These are phyloP conservation scores for Ciona savignyi DNA, from an alignment of 23 tunicate genomes.

Conservation along the genomic window DNA sequence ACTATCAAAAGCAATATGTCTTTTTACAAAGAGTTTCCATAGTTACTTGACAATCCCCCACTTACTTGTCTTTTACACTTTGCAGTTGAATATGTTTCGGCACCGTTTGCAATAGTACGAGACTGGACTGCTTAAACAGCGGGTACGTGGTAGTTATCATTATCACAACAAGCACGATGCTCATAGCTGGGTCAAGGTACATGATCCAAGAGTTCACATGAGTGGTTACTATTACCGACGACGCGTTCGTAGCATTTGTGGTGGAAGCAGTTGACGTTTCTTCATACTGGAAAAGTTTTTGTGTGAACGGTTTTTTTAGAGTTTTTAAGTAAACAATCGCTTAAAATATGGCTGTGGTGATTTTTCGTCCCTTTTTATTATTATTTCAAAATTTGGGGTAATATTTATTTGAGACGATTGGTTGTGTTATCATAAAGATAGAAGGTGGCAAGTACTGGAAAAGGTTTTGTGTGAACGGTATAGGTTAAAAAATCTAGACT, in stretches of 20 bases:
- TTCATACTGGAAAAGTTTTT: not conserved
- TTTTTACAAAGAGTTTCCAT: too few species aligned
- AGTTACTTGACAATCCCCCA: not conserved
- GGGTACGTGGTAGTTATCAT: constrained; percentile 76
- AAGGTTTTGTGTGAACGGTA: too few species aligned
- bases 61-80: constrained; percentile 46
- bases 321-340: too few species aligned
- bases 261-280: not conserved
- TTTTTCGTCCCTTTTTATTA: too few species aligned
- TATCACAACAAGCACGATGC: constrained; percentile 58
- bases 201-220: constrained; percentile 68
- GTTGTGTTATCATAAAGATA: too few species aligned
- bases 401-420: too few species aligned
- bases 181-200: constrained; percentile 85
- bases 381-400: too few species aligned
- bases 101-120: constrained; percentile 83
- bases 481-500: too few species aligned
- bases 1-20: too few species aligned
- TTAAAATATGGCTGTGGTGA: too few species aligned
- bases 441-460: too few species aligned
- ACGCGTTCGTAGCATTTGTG: not conserved
- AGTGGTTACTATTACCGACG: not conserved
- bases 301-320: too few species aligned
- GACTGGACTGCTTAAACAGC: constrained; percentile 72
- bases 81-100: constrained; percentile 63